A percentile compares a stretch with the other conserved stretches of the same genome.
Evolutionary conservation across 2,888 invertebrate genomes (phyloP).

Genomic region (Hanleya hanleyi): DNA sequence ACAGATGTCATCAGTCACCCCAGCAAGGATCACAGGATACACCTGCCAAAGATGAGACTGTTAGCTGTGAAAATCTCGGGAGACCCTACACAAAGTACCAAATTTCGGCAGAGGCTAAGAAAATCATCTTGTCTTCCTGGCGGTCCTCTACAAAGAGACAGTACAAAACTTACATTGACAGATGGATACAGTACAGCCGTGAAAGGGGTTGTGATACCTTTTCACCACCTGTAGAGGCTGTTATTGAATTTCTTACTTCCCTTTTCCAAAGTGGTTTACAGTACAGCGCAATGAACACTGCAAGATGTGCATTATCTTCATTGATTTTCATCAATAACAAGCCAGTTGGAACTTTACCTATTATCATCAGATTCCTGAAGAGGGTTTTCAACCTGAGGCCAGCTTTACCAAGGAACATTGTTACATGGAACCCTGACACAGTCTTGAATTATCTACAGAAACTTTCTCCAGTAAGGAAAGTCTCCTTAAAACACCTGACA

Average conservation of each 20-base stretch:
- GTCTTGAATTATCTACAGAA: slow-evolving; percentile 12
- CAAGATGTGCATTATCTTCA: slow-evolving; percentile 18
- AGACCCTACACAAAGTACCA: background rate
- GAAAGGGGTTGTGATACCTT: background rate
- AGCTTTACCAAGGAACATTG: slow-evolving; percentile 8
- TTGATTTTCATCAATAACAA: background rate
- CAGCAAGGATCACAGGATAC: background rate
- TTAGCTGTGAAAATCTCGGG: background rate
- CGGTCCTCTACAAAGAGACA: background rate
- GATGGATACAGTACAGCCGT: slow-evolving; percentile 5
- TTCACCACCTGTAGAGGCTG: background rate
- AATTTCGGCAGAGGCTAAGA: background rate
- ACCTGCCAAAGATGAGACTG: background rate
- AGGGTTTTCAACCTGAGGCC: slow-evolving; percentile 16
- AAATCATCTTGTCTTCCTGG: background rate
- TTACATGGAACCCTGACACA: slow-evolving; percentile 7
- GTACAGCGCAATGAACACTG: slow-evolving; percentile 21
- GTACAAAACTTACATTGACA: slow-evolving; percentile 11
- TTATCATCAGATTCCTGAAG: slow-evolving; percentile 12
- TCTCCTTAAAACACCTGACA: slow-evolving; percentile 6
- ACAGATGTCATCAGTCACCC: background rate
- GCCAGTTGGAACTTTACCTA: slow-evolving; percentile 2
- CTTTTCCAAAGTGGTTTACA: slow-evolving; percentile 3
- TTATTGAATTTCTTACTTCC: slow-evolving; percentile 12
- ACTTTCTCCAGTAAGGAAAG: background rate